Conservation (phyloP, 2,113 vertebrate species). For the Coregonus clupeaformis region DNA sequence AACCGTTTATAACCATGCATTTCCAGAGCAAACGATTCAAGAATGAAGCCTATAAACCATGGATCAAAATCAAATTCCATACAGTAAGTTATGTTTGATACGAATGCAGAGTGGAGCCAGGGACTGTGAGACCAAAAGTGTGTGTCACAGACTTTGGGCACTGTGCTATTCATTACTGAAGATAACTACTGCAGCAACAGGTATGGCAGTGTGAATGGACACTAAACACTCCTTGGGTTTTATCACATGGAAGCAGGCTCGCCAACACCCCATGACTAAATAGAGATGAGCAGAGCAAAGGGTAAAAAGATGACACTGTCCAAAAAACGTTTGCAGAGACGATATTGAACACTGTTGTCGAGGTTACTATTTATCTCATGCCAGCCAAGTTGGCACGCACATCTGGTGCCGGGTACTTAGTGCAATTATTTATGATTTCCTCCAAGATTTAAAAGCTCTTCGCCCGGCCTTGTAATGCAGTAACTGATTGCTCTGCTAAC, state of each 20-base stretch:
- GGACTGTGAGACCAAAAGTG: too few relatives aligned
- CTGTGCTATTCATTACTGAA: neutral
- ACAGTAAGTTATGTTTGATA: constrained; percentile 3
- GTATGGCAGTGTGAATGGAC: constrained; percentile 49
- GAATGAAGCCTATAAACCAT: constrained; percentile 19
- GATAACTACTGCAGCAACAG: constrained; percentile 19
- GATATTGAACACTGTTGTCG: constrained; percentile 85
- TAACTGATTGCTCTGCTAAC: constrained; percentile 99
- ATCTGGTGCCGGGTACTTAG: constrained; percentile 99
- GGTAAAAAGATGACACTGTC: constrained; percentile 56
- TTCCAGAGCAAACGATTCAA: constrained; percentile 25
- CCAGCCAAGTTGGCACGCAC: constrained; percentile 95
- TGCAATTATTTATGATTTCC: constrained; percentile 99
- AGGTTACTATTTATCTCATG: constrained; percentile 97
- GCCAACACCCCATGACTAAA: constrained; percentile 20
- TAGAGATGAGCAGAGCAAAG: constrained; percentile 40
- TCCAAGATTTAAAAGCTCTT: constrained; percentile 99
- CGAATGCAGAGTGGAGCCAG: neutral
- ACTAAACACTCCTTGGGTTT: constrained; percentile 33
- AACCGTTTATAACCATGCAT: constrained; percentile 43
- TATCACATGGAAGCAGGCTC: constrained; percentile 31
- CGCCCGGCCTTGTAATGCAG: constrained; percentile 98
- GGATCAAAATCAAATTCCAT: constrained; percentile 44
- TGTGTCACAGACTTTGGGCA: neutral
- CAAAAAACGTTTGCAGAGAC: constrained; percentile 71